These are phyloP conservation scores for Ricordea florida DNA, from an alignment of 92 coral and sea anemone genomes.

Conservation along the genomic window DNA sequence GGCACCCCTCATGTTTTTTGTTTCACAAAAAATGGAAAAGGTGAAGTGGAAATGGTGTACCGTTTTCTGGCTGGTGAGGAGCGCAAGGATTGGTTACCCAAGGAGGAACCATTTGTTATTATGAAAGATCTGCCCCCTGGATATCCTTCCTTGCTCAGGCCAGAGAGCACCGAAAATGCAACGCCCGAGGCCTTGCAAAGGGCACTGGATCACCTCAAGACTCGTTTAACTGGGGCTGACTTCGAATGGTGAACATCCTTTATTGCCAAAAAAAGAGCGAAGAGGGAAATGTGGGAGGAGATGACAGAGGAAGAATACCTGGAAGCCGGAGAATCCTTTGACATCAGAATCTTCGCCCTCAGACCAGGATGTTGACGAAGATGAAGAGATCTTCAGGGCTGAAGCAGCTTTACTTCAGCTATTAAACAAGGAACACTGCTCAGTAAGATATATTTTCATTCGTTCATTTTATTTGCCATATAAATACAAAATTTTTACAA, in stretches of 20 bases:
- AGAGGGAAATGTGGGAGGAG: background rate
- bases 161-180: background rate
- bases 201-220: background rate
- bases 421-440: background rate
- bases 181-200: background rate
- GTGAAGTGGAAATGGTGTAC: slow-evolving; percentile 2
- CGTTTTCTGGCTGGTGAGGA: slow-evolving; percentile 7
- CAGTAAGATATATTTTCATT: background rate
- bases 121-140: background rate
- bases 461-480: too few relatives aligned
- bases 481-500: too few relatives aligned
- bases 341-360: background rate
- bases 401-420: background rate
- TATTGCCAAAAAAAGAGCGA: background rate
- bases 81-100: background rate
- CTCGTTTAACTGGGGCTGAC: background rate
- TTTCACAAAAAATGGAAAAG: background rate
- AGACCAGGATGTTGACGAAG: background rate
- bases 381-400: background rate
- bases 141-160: background rate
- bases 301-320: background rate
- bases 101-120: background rate
- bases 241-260: background rate
- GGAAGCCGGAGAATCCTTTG: background rate
- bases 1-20: background rate